Conservation (phyloP, 2,797 vertebrate genomes). For the Hozukius guyotensis region DNA sequence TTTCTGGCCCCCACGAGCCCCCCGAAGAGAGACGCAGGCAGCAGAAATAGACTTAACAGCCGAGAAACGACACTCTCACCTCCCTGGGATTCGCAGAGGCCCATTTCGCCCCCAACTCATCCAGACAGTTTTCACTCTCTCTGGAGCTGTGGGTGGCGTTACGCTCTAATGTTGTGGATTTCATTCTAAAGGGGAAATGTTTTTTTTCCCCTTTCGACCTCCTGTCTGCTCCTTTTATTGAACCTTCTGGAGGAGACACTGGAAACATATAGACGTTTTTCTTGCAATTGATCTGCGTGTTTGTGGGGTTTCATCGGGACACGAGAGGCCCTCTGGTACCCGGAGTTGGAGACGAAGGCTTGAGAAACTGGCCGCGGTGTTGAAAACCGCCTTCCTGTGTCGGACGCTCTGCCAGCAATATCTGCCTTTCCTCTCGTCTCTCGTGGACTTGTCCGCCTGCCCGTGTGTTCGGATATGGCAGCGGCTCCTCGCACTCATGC, state of each 20-base stretch:
- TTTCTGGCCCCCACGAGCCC: conserved; percentile 16
- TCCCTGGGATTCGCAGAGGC: conserved; percentile 2
- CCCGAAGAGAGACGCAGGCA: conserved; percentile 5
- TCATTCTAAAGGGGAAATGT: conserved; percentile 20
- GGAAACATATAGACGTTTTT: conserved; percentile 33
- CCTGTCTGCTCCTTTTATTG: background rate
- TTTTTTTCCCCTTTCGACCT: background rate
- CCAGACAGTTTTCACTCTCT: conserved; percentile 16
- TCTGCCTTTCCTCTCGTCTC: conserved; percentile 56
- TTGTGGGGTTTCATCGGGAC: conserved; percentile 44
- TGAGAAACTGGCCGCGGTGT: conserved; percentile 56
- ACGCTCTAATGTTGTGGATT: conserved; percentile 1
- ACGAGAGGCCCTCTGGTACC: conserved; percentile 43
- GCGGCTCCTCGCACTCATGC: conserved; percentile 47
- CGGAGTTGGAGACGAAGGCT: conserved; percentile 28
- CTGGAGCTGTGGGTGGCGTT: conserved; percentile 34
- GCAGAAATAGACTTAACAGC: conserved; percentile 34
- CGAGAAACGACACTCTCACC: conserved; percentile 20
- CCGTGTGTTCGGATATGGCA: conserved; percentile 43
- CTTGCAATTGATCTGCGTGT: conserved; percentile 26
- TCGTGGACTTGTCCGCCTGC: conserved; percentile 34
- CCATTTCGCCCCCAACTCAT: conserved; percentile 5
- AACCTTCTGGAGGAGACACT: conserved; percentile 28
- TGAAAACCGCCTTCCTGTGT: conserved; percentile 72
- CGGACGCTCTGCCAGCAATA: conserved; percentile 49